Conservation (phyloP, 2,888 invertebrate species). For the Apodemia hepburni region DNA sequence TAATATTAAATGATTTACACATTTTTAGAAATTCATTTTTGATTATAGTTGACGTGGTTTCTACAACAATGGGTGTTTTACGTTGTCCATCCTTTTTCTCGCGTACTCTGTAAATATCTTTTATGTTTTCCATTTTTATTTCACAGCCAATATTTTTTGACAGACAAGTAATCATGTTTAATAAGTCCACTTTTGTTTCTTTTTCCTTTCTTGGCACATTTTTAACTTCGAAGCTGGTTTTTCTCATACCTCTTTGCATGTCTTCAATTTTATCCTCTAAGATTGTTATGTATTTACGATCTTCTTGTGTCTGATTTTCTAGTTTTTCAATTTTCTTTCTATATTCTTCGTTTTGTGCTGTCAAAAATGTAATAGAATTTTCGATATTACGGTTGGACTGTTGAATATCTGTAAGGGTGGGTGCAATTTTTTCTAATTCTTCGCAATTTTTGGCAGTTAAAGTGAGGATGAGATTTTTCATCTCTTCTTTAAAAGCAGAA, state of each 20-base stretch:
- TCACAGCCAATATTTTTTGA: conserved; percentile 20
- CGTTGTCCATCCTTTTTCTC: conserved; percentile 9
- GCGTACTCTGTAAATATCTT: conserved; percentile 24
- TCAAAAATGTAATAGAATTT: conserved; percentile 24
- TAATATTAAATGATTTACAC: conserved; percentile 15
- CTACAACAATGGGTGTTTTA: conserved; percentile 27
- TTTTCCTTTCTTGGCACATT: conserved; percentile 25
- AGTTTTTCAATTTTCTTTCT: conserved; percentile 25
- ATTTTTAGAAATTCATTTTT: conserved; percentile 26
- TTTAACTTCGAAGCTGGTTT: conserved; percentile 25
- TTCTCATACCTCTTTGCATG: conserved; percentile 22
- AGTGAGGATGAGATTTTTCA: not conserved
- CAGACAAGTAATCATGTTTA: not conserved
- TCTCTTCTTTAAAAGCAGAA: not conserved
- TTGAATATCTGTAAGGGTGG: conserved; percentile 23
- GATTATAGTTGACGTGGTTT: conserved; percentile 26
- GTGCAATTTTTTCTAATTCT: not conserved
- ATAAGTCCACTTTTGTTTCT: conserved; percentile 17
- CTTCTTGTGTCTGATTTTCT: conserved; percentile 21
- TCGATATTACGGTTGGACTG: conserved; percentile 28
- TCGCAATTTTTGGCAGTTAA: not conserved
- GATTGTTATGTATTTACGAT: conserved; percentile 23
- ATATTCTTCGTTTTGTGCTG: conserved; percentile 26
- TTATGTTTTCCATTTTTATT: conserved; percentile 20
- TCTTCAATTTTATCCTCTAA: conserved; percentile 29